phyloP scores from a whole-genome alignment of 2,888 invertebrate species.

The Meandrusa payeni region DNA sequence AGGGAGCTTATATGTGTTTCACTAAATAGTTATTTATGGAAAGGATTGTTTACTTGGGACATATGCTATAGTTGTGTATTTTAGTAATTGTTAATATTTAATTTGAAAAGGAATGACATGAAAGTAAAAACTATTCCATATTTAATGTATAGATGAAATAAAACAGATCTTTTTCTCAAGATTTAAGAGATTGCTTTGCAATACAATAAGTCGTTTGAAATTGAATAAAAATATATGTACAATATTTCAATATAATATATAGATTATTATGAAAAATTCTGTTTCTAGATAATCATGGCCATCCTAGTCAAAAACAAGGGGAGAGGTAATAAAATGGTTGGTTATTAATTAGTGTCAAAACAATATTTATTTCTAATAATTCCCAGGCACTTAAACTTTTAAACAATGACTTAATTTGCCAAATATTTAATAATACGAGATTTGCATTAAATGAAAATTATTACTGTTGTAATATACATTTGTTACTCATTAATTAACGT shows the following conservation, averaged over 20 bases:
- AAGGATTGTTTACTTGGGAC: slow-evolving; percentile 7
- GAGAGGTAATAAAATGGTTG: background rate
- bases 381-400: too few relatives aligned
- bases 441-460: too few relatives aligned
- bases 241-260: slow-evolving; percentile 18
- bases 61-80: slow-evolving; percentile 9
- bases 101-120: slow-evolving; percentile 13
- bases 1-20: slow-evolving; percentile 63
- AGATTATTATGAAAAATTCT: slow-evolving; percentile 8
- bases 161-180: slow-evolving; percentile 21
- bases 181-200: slow-evolving; percentile 14
- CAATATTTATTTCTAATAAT: too few relatives aligned
- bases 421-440: too few relatives aligned
- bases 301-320: background rate
- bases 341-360: too few relatives aligned
- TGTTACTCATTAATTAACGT: too few relatives aligned
- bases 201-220: slow-evolving; percentile 15
- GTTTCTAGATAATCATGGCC: slow-evolving; percentile 7
- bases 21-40: slow-evolving; percentile 41
- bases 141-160: slow-evolving; percentile 18
- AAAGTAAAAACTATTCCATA: slow-evolving; percentile 7
- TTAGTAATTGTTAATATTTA: slow-evolving; percentile 8
- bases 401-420: too few relatives aligned
- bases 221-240: slow-evolving; percentile 22
- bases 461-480: too few relatives aligned